Evolutionary conservation across 2,113 vertebrate species (phyloP), one percentile per base, ranked within the genome.

Genomic region (Heloderma charlesbogerti): DNA sequence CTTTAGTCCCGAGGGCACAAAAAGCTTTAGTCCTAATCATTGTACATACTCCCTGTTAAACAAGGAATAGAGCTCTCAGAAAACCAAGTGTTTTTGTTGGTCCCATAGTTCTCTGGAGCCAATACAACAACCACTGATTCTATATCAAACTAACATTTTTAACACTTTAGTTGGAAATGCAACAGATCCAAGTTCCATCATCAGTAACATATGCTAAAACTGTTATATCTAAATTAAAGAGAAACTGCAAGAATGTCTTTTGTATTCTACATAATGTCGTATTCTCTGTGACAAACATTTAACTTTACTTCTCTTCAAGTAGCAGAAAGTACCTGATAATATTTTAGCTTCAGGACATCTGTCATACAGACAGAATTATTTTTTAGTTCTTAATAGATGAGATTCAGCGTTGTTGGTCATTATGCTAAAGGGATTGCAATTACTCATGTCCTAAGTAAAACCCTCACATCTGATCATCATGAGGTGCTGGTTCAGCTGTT

Each of bases 391-490:
- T 51, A 82, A 84, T 37, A 54, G 74, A 3, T 80, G 43, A 51
- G 31, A 80, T 69, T 80, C 60, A 88, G 22, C 0, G 0, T 45
- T 51, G 15, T 51, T 91, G 66, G 34, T 90, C 90, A 72, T 85
- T 51, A 89, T 88, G 72, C 84, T 83, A 29, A 13, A 60, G 25
- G 51, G 66, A 69, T 72, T 91, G 51, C 40, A 82, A 75, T 93
- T 82, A 89, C 84, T 91, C 72, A 20, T 2, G 31, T 93, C 71
- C 72, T 12, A 48, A 91, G 31, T 60, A 91, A 31, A 79, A 93
- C 1, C 45, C 78, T 90, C 95, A 88, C 94, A 96, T 93, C 94
- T 97, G 96, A 95, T 81, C 83, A 89, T 95, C 96, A 96, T 94
- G 94, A 94, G 93, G 89, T 92, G 88, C 45, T 40, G 71, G 69